These are phyloP conservation scores for Neocrepidodera transversa DNA, from an alignment of 2,888 invertebrate genomes.

Conservation along the genomic window DNA sequence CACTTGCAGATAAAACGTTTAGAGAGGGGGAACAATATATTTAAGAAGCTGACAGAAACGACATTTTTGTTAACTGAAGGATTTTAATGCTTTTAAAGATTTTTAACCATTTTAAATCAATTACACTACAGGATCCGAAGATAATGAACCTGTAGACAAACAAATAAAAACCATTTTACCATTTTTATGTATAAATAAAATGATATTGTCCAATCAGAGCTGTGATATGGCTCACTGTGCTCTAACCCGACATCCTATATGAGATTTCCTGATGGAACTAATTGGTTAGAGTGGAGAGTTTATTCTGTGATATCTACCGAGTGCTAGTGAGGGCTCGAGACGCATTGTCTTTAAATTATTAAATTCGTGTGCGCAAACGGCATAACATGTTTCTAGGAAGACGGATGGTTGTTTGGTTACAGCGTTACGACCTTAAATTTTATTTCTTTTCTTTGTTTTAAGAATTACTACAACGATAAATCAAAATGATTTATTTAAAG, in stretches of 20 bases:
- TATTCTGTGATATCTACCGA: conserved; percentile 4
- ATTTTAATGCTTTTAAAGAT: too few relatives aligned
- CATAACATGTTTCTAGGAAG: not conserved
- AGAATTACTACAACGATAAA: not conserved
- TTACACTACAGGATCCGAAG: too few relatives aligned
- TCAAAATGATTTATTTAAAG: not conserved
- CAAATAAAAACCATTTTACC: too few relatives aligned
- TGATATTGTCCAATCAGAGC: not conserved
- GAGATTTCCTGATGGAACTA: conserved; percentile 33
- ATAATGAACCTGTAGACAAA: too few relatives aligned
- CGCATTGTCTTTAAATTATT: conserved; percentile 17
- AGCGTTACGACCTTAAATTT: not conserved
- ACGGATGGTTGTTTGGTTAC: not conserved
- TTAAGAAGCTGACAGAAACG: too few relatives aligned
- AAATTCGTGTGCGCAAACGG: conserved; percentile 5
- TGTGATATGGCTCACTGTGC: not conserved
- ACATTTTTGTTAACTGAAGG: too few relatives aligned
- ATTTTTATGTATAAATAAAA: too few relatives aligned
- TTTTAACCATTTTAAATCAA: too few relatives aligned
- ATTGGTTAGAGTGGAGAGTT: conserved; percentile 28
- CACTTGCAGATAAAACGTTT: too few relatives aligned
- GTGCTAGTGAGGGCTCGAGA: conserved; percentile 15
- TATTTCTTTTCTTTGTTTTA: not conserved
- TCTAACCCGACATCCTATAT: conserved; percentile 18
- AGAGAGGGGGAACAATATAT: too few relatives aligned